A percentile compares a stretch with the other conserved stretches of the same genome.
These are phyloP conservation scores for Sarcophaga rosellei DNA, from an alignment of 2,888 invertebrate species.

Conservation along the genomic window DNA sequence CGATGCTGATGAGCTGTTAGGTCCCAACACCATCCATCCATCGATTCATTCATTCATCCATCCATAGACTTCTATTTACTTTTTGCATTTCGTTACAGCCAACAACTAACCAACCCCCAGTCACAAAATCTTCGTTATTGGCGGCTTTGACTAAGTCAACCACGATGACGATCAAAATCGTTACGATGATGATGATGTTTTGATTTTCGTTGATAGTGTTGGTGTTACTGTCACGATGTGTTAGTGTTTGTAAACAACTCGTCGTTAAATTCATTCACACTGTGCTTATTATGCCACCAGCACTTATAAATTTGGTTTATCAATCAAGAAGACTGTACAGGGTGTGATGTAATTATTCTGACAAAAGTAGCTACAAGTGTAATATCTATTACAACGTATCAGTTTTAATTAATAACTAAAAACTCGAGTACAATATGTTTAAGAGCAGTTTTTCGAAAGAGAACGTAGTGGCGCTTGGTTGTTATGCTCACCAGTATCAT, in stretches of 20 bases:
- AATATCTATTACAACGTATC: no score
- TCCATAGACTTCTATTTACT: conserved; percentile 7
- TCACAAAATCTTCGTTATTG: conserved; percentile 29
- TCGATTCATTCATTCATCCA: neutral
- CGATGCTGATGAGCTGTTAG: conserved; percentile 63
- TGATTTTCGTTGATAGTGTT: conserved; percentile 6
- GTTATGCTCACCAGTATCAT: no score
- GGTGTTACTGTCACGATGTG: neutral
- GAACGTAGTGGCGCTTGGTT: no score
- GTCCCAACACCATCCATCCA: conserved; percentile 18
- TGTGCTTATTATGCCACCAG: conserved; percentile 29
- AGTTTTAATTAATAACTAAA: no score
- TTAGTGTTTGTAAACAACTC: conserved; percentile 50
- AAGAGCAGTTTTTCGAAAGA: no score
- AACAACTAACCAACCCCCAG: conserved; percentile 51
- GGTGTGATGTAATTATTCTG: neutral
- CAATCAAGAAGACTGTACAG: conserved; percentile 9
- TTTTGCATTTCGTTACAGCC: conserved; percentile 29
- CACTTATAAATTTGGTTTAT: conserved; percentile 20
- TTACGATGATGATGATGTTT: conserved; percentile 36
- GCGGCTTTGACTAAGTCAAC: conserved; percentile 2
- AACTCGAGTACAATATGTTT: no score
- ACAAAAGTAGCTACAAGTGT: neutral
- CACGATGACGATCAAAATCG: neutral
- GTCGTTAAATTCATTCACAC: conserved; percentile 52